Evolutionary conservation across 30 jellyfish, hydroid and myxozoan genomes (phyloP).

Genomic region (Cassiopea xamachana): DNA sequence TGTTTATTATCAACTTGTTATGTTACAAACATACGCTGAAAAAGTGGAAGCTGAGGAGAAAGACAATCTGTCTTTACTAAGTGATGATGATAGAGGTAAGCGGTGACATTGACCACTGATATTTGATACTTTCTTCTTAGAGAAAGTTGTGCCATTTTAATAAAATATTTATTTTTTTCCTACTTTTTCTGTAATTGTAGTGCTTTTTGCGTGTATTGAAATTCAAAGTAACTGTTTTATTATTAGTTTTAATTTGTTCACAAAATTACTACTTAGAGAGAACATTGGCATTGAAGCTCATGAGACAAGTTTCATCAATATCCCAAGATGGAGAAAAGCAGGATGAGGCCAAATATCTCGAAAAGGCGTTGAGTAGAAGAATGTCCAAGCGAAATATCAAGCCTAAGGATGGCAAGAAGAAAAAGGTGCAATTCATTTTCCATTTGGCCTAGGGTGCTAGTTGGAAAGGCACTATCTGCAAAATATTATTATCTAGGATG

Average conservation of each 20-base stretch:
- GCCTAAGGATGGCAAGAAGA: conserved; percentile 1
- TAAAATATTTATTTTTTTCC: too few relatives aligned
- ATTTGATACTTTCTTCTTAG: too few relatives aligned
- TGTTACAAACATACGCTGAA: conserved; percentile 86
- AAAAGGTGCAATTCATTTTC: not conserved
- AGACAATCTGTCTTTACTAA: conserved; percentile 62
- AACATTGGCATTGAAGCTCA: conserved; percentile 54
- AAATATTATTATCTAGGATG: not conserved
- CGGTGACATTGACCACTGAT: not conserved
- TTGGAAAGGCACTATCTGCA: not conserved
- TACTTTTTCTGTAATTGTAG: too few relatives aligned
- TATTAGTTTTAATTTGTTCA: not conserved
- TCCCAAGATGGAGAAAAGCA: conserved; percentile 80
- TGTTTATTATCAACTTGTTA: conserved; percentile 88
- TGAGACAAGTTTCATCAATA: conserved; percentile 77
- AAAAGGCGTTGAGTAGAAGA: conserved; percentile 62
- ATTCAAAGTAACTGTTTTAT: too few relatives aligned
- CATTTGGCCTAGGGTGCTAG: not conserved
- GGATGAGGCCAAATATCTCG: conserved; percentile 56
- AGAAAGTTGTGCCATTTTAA: too few relatives aligned
- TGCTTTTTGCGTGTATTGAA: too few relatives aligned
- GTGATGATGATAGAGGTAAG: conserved; percentile 79
- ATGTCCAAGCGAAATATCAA: conserved; percentile 47
- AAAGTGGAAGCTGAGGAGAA: conserved; percentile 73
- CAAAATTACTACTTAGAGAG: not conserved